Evolutionary conservation across 2,113 vertebrate species (phyloP), one percentile per base, ranked within the genome.

Genomic region (Atrichornis clamosus): DNA sequence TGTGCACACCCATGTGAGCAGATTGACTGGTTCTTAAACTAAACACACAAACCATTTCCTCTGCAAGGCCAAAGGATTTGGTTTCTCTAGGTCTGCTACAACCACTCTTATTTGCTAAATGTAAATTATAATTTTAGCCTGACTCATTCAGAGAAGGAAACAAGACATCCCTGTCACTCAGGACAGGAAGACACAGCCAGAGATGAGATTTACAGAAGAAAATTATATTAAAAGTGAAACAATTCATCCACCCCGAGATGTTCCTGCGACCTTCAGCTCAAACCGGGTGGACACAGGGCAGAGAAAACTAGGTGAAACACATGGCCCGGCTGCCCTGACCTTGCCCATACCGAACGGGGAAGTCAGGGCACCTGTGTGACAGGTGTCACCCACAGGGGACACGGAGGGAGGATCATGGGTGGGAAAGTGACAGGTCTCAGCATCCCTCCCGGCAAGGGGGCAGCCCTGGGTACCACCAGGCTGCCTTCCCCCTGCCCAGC

Each of bases 91-190:
- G 6, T 24, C n/a, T 73, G 19, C 65, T 53, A 41, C 60, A 37
- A 5, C 37, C 11, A 11, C 18, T 22, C 21, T 23, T 7, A 23
- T 30, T 30, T 56, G 19, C 27, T 63, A 55, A 79, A 42, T 8
- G 7, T 0, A 52, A 72, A 15, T 9, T 76, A 7, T 15, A 33
- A 18, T 52, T 60, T 80, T 19, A 64, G 16, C 23, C 30, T 64
- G 58, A 60, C 28, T 68, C 49, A 13, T 56, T 44, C 2, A 3
- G 81, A 91, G 63, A 64, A 3, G 10, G 67, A 21, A 76, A 76
- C 15, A 4, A 56, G 59, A 52, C 27, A 21, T 7, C 3, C 8
- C 6, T 0, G 3, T 56, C 73, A 19, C 39, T 11, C 13, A 0
- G 19, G 4, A 49, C 17, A 63, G 22, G 37, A 10, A 41, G 22